Conservation (phyloP, 2,888 invertebrate genomes). For the Balanococcus diminutus region DNA sequence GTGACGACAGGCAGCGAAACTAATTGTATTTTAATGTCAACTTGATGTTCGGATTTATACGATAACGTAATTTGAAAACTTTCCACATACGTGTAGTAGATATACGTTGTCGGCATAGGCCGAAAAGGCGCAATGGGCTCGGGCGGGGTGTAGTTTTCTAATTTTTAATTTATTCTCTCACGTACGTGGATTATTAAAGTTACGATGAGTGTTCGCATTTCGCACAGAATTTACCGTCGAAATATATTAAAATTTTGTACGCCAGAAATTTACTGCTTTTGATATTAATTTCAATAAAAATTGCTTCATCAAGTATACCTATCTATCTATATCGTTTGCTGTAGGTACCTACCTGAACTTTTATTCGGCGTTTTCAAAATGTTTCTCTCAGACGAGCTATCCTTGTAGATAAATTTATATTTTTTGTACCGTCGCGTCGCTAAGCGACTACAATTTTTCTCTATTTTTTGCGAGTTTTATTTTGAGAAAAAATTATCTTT, state of each 20-base stretch:
- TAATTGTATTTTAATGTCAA: conserved; percentile 38
- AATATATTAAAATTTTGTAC: neutral
- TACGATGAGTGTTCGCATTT: neutral
- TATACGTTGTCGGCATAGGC: neutral
- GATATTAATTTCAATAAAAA: neutral
- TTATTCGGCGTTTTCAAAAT: no score
- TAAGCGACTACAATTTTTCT: no score
- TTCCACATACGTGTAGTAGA: neutral
- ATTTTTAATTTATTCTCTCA: conserved; percentile 18
- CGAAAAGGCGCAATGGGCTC: neutral
- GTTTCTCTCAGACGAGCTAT: no score
- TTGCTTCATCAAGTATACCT: neutral
- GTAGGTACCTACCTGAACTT: no score
- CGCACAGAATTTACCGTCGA: neutral
- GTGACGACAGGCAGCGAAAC: conserved; percentile 1
- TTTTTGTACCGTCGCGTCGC: no score
- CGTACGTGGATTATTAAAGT: neutral
- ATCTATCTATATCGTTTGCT: no score
- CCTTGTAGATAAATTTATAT: no score
- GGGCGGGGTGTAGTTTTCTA: neutral
- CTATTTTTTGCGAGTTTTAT: no score
- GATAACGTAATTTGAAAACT: conserved; percentile 19
- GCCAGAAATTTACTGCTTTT: neutral
- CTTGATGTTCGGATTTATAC: conserved; percentile 34
- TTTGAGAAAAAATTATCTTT: no score